Conservation (phyloP, 2,888 invertebrate genomes). For the Mamestra brassicae region DNA sequence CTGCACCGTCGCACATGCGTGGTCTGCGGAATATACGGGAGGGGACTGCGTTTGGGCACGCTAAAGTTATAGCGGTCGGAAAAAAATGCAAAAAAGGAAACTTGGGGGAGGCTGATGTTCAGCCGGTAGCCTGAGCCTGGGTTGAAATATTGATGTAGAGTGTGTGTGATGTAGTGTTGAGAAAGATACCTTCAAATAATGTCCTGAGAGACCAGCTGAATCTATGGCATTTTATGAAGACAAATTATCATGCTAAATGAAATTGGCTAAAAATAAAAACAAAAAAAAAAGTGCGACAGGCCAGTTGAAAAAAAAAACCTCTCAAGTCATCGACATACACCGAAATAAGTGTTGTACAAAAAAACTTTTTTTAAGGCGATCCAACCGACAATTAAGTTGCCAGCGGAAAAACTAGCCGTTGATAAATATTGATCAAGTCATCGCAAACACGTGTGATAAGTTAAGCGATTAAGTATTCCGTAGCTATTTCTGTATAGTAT, state of each 20-base stretch:
- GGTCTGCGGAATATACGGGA: constrained; percentile 51
- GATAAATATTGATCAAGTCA: constrained; percentile 57
- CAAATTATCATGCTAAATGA: background rate
- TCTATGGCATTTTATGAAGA: background rate
- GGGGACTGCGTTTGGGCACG: constrained; percentile 35
- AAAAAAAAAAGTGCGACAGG: background rate
- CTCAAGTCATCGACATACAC: constrained; percentile 18
- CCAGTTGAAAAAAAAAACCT: background rate
- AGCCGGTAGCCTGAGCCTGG: background rate
- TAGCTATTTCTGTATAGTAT: constrained; percentile 51
- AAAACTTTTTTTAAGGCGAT: constrained; percentile 1
- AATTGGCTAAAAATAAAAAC: constrained; percentile 8
- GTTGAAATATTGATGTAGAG: background rate
- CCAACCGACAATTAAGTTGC: constrained; percentile 33
- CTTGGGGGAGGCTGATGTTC: background rate
- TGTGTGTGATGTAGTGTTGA: too few species aligned
- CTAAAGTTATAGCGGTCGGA: background rate
- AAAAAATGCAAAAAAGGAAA: background rate
- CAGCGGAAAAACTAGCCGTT: constrained; percentile 19
- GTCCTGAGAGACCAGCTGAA: background rate
- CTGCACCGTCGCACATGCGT: constrained; percentile 59
- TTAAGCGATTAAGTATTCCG: constrained; percentile 35
- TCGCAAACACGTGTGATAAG: constrained; percentile 46
- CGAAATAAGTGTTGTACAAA: background rate
- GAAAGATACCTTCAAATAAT: background rate